Evolutionary conservation across 1,140 invertebrate species (phyloP).

Genomic region (Pseudomyrmex cubaensis): DNA sequence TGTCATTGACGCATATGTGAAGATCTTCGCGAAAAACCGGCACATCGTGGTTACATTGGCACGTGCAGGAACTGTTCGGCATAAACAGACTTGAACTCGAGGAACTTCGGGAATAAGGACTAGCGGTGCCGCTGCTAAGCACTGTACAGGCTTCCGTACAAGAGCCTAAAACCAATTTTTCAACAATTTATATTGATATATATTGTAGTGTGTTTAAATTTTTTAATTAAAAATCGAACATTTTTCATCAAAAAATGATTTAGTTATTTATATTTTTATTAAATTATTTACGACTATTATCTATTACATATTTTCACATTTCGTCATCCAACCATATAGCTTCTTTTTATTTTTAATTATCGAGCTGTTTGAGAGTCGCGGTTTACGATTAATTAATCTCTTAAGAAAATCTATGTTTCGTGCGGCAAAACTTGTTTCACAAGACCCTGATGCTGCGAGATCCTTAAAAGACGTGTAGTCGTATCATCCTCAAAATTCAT

Average conservation of each 20-base stretch:
- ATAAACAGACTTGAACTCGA: slow-evolving; percentile 60
- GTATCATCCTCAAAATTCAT: slow-evolving; percentile 27
- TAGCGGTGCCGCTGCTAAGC: slow-evolving; percentile 84
- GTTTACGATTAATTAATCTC: slow-evolving; percentile 2
- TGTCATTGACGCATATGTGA: slow-evolving; percentile 89
- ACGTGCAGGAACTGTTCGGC: slow-evolving; percentile 85
- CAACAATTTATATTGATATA: background rate
- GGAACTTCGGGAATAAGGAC: slow-evolving; percentile 72
- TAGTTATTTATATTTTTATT: background rate
- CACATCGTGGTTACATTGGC: slow-evolving; percentile 87
- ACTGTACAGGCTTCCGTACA: slow-evolving; percentile 81
- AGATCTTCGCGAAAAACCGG: slow-evolving; percentile 90
- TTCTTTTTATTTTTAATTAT: background rate
- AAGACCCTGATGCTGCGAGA: background rate
- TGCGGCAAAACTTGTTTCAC: slow-evolving; percentile 15
- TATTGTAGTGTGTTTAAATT: background rate
- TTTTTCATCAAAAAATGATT: background rate
- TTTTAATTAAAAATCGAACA: background rate
- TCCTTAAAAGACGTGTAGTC: background rate
- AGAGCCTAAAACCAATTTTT: slow-evolving; percentile 75
- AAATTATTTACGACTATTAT: background rate
- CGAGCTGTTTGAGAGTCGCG: background rate
- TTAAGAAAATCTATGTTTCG: background rate
- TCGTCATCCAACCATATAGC: background rate
- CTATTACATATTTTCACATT: background rate